phyloP scores from a whole-genome alignment of 2,113 vertebrate species.

The Neopipo cinnamomea region DNA sequence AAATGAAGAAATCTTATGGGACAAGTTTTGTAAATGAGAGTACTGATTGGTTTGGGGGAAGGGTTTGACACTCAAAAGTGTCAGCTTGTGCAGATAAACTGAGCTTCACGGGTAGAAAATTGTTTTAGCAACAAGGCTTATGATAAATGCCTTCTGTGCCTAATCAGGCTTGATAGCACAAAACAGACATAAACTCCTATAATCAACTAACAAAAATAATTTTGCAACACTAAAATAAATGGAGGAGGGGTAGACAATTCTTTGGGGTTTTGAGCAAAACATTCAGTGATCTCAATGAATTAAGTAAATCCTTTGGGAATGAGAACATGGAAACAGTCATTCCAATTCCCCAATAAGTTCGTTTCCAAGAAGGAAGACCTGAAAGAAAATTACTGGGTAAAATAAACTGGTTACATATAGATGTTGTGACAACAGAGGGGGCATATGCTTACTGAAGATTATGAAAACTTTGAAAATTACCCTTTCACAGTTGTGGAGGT shows the following conservation, averaged over 20 bases:
- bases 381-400: not conserved
- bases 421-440: not conserved
- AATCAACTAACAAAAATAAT: not conserved
- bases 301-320: not conserved
- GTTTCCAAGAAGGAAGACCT: not conserved
- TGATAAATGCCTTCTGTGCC: not conserved
- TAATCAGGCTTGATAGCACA: not conserved
- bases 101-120: not conserved
- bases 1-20: not conserved
- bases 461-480: not conserved
- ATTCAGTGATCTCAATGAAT: not conserved
- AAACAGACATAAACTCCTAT: not conserved
- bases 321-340: not conserved
- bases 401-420: not conserved
- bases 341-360: not conserved
- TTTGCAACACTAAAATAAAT: not conserved
- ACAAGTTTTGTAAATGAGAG: not conserved
- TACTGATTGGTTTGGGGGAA: not conserved
- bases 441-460: not conserved
- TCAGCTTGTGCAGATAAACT: not conserved
- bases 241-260: rapidly evolving
- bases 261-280: not conserved
- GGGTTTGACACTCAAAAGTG: not conserved
- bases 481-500: not conserved
- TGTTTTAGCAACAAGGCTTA: not conserved